phyloP scores from a whole-genome alignment of 2,888 invertebrate species.

The Heliconius cydno region DNA sequence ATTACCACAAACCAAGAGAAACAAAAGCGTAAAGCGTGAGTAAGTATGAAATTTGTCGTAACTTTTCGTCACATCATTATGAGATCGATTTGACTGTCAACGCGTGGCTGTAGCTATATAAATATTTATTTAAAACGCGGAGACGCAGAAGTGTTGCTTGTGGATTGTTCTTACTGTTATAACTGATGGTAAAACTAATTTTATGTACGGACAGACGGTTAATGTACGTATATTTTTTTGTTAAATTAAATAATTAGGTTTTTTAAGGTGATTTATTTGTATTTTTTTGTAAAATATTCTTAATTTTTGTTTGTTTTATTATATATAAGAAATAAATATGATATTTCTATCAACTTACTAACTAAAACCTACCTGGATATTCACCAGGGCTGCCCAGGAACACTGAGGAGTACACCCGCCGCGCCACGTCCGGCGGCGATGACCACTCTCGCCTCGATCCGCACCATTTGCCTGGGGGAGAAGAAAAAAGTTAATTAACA shows the following conservation, averaged over 20 bases:
- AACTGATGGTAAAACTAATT: conserved; percentile 1
- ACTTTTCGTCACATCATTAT: conserved; percentile 60
- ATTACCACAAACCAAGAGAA: conserved; percentile 26
- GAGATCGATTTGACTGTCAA: conserved; percentile 61
- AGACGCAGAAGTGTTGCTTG: conserved; percentile 22
- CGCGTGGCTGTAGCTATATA: conserved; percentile 49
- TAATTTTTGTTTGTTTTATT: no score
- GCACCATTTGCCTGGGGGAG: conserved; percentile 94
- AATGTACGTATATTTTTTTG: background rate
- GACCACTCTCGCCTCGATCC: conserved; percentile 95
- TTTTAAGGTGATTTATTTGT: background rate
- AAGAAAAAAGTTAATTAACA: background rate
- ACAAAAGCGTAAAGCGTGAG: conserved; percentile 48
- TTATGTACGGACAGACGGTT: background rate
- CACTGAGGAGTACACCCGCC: conserved; percentile 95
- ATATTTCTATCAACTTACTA: background rate
- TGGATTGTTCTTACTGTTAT: background rate
- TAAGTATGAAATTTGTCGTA: conserved; percentile 53
- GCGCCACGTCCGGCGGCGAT: conserved; percentile 92
- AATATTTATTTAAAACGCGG: conserved; percentile 41
- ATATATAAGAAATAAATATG: no score
- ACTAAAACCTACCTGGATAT: conserved; percentile 83
- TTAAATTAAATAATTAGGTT: background rate
- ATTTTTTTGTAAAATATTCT: no score
- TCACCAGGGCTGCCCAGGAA: conserved; percentile 95